phyloP scores from a whole-genome alignment of 1,140 invertebrate genomes.

The Eueides isabella region DNA sequence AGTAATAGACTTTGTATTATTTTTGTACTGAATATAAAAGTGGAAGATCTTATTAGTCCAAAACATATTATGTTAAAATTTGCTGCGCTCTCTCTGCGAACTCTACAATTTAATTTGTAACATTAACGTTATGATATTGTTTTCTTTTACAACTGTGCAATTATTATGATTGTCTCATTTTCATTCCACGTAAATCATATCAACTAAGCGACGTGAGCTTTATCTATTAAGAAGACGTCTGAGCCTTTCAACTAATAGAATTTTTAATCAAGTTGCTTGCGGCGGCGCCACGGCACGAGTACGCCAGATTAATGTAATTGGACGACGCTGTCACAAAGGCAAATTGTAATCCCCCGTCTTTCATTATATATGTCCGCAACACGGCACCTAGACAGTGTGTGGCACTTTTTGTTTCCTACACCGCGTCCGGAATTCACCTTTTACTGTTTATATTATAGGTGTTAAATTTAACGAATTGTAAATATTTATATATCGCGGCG shows the following conservation, averaged over 20 bases:
- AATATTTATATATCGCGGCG: slow-evolving; percentile 53
- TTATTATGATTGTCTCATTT: slow-evolving; percentile 33
- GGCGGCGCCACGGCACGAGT: slow-evolving; percentile 65
- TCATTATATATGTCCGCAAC: slow-evolving; percentile 74
- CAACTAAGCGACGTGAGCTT: slow-evolving; percentile 60
- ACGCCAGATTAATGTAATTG: slow-evolving; percentile 80
- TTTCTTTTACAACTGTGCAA: background rate
- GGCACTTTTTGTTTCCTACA: slow-evolving; percentile 56
- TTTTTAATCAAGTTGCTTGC: slow-evolving; percentile 79
- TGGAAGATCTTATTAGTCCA: too few species aligned
- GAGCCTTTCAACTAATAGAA: slow-evolving; percentile 80
- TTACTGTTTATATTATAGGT: background rate
- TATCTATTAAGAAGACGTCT: slow-evolving; percentile 75
- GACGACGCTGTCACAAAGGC: slow-evolving; percentile 79
- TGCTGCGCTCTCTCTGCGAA: background rate
- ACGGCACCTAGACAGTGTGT: slow-evolving; percentile 63
- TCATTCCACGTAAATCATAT: slow-evolving; percentile 42
- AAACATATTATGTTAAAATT: background rate
- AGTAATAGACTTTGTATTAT: too few species aligned
- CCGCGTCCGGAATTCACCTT: background rate
- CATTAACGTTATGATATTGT: background rate
- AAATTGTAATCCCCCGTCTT: slow-evolving; percentile 78
- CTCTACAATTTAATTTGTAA: background rate
- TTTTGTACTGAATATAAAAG: background rate
- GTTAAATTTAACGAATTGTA: background rate